Percentiles rank a stretch among this genome's conserved stretches.
Evolutionary conservation across 1,140 invertebrate genomes (phyloP).

Genomic region (Rhagoletis zephyria): DNA sequence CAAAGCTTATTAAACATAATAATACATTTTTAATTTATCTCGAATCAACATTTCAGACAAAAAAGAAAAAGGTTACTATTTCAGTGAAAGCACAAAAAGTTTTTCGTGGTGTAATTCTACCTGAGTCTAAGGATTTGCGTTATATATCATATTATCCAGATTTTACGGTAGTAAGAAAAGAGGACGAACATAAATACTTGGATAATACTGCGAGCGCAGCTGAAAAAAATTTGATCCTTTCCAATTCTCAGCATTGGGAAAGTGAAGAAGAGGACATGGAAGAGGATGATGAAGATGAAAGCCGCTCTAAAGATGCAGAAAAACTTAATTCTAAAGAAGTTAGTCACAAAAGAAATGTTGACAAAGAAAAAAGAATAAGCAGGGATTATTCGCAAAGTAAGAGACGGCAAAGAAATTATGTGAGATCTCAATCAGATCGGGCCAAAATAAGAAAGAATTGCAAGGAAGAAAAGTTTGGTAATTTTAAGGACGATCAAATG

Average conservation of each 20-base stretch:
- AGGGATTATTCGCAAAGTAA: no score
- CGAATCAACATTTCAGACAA: slow-evolving; percentile 62
- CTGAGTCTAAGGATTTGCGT: slow-evolving; percentile 78
- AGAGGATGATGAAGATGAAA: not conserved
- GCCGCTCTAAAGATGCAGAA: no score
- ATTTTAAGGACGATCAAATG: not conserved
- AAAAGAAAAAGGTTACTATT: slow-evolving; percentile 68
- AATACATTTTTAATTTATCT: not conserved
- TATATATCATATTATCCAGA: slow-evolving; percentile 82
- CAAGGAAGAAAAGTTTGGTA: not conserved
- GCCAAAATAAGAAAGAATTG: not conserved
- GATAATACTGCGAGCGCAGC: slow-evolving; percentile 62
- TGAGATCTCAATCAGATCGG: not conserved
- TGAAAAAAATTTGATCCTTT: not conserved
- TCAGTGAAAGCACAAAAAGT: slow-evolving; percentile 77
- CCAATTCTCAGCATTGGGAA: not conserved
- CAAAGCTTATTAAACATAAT: no score
- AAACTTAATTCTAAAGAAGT: no score
- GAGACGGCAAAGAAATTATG: no score
- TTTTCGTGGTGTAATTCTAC: slow-evolving; percentile 79
- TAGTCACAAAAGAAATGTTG: no score
- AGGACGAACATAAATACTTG: slow-evolving; percentile 79
- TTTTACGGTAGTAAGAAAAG: slow-evolving; percentile 82
- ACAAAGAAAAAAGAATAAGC: no score
- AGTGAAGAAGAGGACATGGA: not conserved